phyloP scores from a whole-genome alignment of 2,113 vertebrate genomes.

The Phycodurus eques region DNA sequence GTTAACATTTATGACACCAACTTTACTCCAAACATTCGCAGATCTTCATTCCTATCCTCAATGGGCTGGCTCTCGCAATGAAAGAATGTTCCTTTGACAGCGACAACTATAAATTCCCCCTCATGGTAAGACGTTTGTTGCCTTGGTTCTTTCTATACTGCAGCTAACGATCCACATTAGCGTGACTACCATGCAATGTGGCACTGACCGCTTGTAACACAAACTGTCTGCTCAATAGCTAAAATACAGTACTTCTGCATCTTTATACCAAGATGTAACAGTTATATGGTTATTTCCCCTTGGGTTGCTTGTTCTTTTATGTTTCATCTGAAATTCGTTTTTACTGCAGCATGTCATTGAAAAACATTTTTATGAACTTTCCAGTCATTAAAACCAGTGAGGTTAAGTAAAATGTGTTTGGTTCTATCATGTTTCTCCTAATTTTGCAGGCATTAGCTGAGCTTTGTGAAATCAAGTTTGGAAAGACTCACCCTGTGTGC shows the following conservation, averaged over 20 bases:
- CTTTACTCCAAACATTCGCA: constrained; percentile 58
- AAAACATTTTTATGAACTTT: neutral
- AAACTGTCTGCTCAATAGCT: constrained; percentile 1
- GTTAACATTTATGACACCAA: neutral
- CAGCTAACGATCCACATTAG: neutral
- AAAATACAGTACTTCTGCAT: neutral
- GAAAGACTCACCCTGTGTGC: constrained; percentile 93
- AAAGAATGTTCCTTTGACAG: constrained; percentile 98
- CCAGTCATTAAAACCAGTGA: neutral
- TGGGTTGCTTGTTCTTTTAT: neutral
- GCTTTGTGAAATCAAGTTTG: constrained; percentile 98
- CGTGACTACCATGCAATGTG: neutral
- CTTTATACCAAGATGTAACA: neutral
- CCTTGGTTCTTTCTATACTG: neutral
- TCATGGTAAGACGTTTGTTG: constrained; percentile 83
- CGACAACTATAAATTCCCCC: constrained; percentile 97
- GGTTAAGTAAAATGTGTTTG: neutral
- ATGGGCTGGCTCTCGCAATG: constrained; percentile 89
- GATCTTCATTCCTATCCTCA: constrained; percentile 95
- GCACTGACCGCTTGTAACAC: neutral
- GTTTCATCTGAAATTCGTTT: neutral
- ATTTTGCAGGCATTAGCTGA: constrained; percentile 89
- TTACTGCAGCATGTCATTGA: neutral
- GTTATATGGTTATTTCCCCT: neutral
- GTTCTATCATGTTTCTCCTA: constrained; percentile 22